These are phyloP conservation scores for Nannobrachium achirus DNA, from an alignment of 2,113 vertebrate genomes.

Conservation along the genomic window DNA sequence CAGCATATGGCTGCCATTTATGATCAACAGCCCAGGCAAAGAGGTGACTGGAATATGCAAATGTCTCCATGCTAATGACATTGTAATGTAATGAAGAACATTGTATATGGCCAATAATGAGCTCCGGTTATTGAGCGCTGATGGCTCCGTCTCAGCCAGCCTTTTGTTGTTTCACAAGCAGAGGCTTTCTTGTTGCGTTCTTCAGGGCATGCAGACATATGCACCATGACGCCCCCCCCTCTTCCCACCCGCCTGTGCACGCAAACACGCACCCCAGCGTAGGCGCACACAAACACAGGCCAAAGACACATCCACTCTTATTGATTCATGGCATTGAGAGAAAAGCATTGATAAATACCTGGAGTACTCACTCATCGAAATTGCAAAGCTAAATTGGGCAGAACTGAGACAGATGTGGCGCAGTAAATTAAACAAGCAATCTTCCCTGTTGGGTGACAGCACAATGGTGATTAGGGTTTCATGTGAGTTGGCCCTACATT, in stretches of 20 bases:
- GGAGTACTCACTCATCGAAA: slow-evolving; percentile 63
- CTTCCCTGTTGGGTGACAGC: slow-evolving; percentile 79
- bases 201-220: neutral
- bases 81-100: slow-evolving; percentile 73
- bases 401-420: slow-evolving; percentile 79
- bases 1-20: slow-evolving; percentile 76
- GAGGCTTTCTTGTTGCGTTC: neutral
- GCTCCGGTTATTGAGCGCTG: slow-evolving; percentile 67
- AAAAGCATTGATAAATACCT: slow-evolving; percentile 74
- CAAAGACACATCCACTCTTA: slow-evolving; percentile 46
- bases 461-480: slow-evolving; percentile 79
- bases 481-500: slow-evolving; percentile 73
- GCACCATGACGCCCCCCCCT: neutral
- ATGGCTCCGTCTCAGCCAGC: slow-evolving; percentile 57
- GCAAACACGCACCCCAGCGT: neutral
- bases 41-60: slow-evolving; percentile 73
- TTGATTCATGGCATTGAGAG: slow-evolving; percentile 62
- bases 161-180: slow-evolving; percentile 43
- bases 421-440: slow-evolving; percentile 82
- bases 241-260: neutral
- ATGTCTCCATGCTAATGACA: slow-evolving; percentile 71
- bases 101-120: slow-evolving; percentile 72
- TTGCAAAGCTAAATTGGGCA: slow-evolving; percentile 77
- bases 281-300: slow-evolving; percentile 27
- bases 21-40: slow-evolving; percentile 67